These are phyloP conservation scores for Hydraecia micacea DNA, from an alignment of 2,888 invertebrate genomes.

Conservation along the genomic window DNA sequence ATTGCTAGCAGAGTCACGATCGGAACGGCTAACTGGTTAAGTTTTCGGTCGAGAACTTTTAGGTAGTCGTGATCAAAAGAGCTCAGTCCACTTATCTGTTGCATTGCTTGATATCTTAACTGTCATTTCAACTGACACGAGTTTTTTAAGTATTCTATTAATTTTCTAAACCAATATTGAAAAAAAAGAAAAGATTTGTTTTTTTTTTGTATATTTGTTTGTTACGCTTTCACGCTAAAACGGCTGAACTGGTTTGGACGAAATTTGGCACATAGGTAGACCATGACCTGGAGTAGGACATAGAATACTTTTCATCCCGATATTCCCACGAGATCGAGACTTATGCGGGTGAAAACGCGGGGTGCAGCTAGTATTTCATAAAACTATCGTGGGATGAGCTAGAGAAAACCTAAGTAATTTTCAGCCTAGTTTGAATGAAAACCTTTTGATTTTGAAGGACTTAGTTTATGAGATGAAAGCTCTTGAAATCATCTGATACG, in stretches of 20 bases:
- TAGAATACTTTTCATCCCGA: background rate
- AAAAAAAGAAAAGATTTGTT: no score
- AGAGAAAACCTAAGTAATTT: background rate
- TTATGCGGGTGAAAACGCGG: background rate
- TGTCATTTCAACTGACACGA: background rate
- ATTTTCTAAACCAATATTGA: background rate
- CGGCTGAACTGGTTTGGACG: background rate
- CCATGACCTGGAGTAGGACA: background rate
- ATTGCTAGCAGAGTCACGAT: slow-evolving; percentile 39
- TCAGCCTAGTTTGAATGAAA: no score
- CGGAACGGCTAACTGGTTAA: slow-evolving; percentile 6
- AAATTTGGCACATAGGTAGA: background rate
- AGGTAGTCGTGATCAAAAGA: slow-evolving; percentile 16
- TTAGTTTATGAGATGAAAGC: no score
- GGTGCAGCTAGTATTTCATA: no score
- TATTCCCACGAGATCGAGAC: background rate
- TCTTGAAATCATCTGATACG: no score
- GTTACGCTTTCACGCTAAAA: background rate
- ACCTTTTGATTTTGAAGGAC: no score
- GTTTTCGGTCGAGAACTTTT: slow-evolving; percentile 34
- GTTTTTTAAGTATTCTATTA: background rate
- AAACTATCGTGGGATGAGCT: background rate
- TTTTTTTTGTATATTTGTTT: no score
- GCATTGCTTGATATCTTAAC: background rate
- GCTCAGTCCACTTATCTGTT: slow-evolving; percentile 24